Evolutionary conservation across 30 jellyfish, hydroid and myxozoan species (phyloP), one percentile per base, ranked within the genome.

Genomic region (Aurelia aurita complex sp. Pacific): DNA sequence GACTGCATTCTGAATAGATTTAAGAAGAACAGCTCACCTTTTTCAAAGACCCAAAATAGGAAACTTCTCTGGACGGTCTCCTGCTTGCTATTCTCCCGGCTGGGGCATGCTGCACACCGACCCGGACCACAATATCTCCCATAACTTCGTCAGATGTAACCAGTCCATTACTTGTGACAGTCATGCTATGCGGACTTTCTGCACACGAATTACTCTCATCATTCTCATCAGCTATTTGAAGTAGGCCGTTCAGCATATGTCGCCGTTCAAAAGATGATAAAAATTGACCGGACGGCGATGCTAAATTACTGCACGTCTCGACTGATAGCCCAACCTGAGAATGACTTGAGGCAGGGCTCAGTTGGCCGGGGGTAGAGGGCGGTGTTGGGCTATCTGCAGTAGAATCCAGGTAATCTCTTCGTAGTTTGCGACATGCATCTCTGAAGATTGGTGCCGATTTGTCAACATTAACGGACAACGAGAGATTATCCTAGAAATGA

Each of bases 281-380:
- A 14, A 14, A 32, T 18, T 35, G 82, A 8, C 83, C 82, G 13
- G 79, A 11, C 17, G 88, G 88, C 14, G 91, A 66, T 23, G 83
- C 68, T 10, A 59, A 52, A 38, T 89, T 88, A 63, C 69, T 53
- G 3, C 88, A 62, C 10, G 87, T 54, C 15, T 82, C 87, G 10
- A 69, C 77, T 4, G 89, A 79, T 10, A 69, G 81, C 0, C 62
- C n/a, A 40, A 36, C 33, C 16, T 77, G 76, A 13, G 80, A 73
- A 13, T 80, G 87, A 66, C 55, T 32, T 15, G 79, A 46, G 2
- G 92, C 60, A 4, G 97, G 97, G 79, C 97, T 88, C 29, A 80
- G 73, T 60, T 88, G 96, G 72, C 97, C 89, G 2, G 97, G 97
- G 40, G 97, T 88, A 2, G 91, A 64, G n/a, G 97, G 97, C 10